These are phyloP conservation scores for Pedicia rivosa DNA, from an alignment of 2,888 invertebrate genomes.

Conservation along the genomic window DNA sequence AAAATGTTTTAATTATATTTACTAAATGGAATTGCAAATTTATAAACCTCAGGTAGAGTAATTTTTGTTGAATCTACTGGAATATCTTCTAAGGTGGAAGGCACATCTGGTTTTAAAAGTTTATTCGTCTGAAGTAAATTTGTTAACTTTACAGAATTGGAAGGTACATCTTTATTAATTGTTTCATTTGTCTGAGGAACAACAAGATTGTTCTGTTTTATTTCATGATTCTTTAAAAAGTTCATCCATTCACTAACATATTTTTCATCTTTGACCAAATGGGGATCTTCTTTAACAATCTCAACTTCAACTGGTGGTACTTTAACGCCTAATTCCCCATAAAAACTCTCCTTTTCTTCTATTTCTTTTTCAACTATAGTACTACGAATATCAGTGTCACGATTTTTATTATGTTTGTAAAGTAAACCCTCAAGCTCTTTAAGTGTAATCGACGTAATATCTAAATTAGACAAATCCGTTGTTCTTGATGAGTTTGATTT, in stretches of 20 bases:
- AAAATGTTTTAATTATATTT: neutral
- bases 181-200: too few species aligned
- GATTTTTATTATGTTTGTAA: conserved; percentile 22
- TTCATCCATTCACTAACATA: conserved; percentile 10
- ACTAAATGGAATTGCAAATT: neutral
- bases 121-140: neutral
- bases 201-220: neutral
- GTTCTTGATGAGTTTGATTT: conserved; percentile 12
- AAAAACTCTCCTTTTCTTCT: neutral
- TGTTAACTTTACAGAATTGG: too few species aligned
- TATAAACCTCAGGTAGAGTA: neutral
- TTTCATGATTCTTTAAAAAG: conserved; percentile 8
- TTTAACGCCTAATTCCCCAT: neutral
- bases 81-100: neutral
- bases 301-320: too few species aligned
- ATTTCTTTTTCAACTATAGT: neutral
- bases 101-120: neutral
- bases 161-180: too few species aligned
- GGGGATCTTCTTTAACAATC: neutral
- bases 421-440: conserved; percentile 29
- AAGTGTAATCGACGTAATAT: conserved; percentile 28
- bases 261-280: conserved; percentile 9
- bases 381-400: conserved; percentile 21
- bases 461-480: conserved; percentile 23
- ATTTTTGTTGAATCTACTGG: neutral